A percentile compares a stretch with the other conserved stretches of the same genome.
Conservation (phyloP, 2,797 vertebrate genomes). For the Microhierax caerulescens region DNA sequence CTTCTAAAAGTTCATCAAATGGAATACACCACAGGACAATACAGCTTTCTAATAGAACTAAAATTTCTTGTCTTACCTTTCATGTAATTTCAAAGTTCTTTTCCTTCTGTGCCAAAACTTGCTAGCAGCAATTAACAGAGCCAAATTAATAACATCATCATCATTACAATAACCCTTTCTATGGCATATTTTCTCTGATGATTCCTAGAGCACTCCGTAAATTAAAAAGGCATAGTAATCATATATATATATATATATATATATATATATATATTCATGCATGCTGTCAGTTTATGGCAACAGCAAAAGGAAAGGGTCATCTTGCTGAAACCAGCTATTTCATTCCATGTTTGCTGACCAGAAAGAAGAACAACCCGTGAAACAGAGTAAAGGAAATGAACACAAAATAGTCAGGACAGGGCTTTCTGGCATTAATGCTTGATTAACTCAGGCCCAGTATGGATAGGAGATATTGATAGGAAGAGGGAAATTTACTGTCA, state of each 20-base stretch:
- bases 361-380: background rate
- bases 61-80: constrained; percentile 64
- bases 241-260: too few relatives aligned
- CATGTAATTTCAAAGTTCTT: constrained; percentile 63
- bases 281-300: background rate
- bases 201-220: background rate
- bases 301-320: background rate
- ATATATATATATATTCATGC: background rate
- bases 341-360: background rate
- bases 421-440: background rate
- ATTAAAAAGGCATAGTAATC: background rate
- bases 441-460: background rate
- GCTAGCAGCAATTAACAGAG: constrained; percentile 56
- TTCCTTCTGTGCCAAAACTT: constrained; percentile 53
- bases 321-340: background rate
- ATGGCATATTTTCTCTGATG: background rate
- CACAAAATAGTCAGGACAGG: background rate
- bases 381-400: background rate
- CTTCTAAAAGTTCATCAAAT: constrained; percentile 41
- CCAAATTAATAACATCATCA: constrained; percentile 15
- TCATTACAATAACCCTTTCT: background rate
- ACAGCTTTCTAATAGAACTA: constrained; percentile 57
- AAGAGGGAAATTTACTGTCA: background rate
- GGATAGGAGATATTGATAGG: background rate
- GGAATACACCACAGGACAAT: constrained; percentile 27